Evolutionary conservation across 2,888 invertebrate species (phyloP), one percentile per base, ranked within the genome.

Genomic region (Dicyrtoma fusca): DNA sequence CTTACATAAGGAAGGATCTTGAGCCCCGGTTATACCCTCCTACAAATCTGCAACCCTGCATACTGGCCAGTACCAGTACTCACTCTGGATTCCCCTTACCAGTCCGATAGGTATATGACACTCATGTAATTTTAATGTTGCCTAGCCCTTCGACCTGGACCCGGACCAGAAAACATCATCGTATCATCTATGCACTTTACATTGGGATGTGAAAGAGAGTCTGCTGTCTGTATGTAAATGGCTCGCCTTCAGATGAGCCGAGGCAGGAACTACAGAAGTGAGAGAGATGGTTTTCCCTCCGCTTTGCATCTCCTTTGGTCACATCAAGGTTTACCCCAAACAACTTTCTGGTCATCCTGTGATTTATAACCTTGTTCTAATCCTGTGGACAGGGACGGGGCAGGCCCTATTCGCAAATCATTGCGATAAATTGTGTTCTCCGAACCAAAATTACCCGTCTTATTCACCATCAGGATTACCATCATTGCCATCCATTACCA

Each of bases 291-390:
- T 53, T 19, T n/a, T 66, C 53, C 45, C 21, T 42, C 23, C 13
- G 21, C 34, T 49, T 17, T 26, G 21, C 49, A 25, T 71, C 71
- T 71, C 69, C 74, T 70, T 72, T 76, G 77, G 79, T 77, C 76
- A 77, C 76, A 79, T 76, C 75, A 76, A 75, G 79, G 79, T 75
- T 77, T 79, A 74, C 75, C 76, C 76, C 73, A 72, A 73, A 75
- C 75, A 78, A 73, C 73, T 72, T 73, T 72, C 72, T 76, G 78
- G 78, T 76, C 77, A 76, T 26, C 34, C 72, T 72, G 76, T 78
- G 76, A 78, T 78, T 78, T 78, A 78, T 78, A 74, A 72, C 74
- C 72, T 75, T 69, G 75, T 66, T 70, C 61, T 70, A 72, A 72
- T 74, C 71, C 68, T 76, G 72, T 68, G 76, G 74, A 76, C 76